Base-by-base conservation (phyloP, 2,113 vertebrate genomes). In the Machaerirhynchus nigripectus region DNA sequence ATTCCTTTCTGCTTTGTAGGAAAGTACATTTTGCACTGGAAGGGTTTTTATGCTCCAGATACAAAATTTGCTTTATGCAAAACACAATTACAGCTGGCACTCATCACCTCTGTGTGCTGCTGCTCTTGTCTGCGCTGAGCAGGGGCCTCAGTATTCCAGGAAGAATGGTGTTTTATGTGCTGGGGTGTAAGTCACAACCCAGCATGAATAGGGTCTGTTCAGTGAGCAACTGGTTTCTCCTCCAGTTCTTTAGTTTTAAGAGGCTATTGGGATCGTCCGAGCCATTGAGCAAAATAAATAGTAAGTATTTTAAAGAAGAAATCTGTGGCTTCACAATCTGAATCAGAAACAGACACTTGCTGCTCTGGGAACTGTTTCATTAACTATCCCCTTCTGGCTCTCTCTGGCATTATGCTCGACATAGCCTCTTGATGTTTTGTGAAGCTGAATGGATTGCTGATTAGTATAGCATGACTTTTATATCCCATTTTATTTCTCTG, bases 391-490 rank as follows among this genome's bases (percentile, higher is more conserved):
- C 53, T 52, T 46, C 83, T 64, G 56, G 1, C 11, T 77, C 46
- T 83, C 76, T 75, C 42, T 47, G 59, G 69, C 73, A 77, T 70
- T 33, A 76, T 49, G 30, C 20, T 95, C 2, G 27, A 27, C 73
- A 83, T 75, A 75, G 40, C 44, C 87, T 88, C 56, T 69, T 65
- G 75, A 73, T 33, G 67, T 79, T 87, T 93, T 33, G 4, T 39
- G 46, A 76, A 93, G 46, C 75, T 95, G 90, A 96, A 93, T 93
- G 84, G 81, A 73, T 87, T 71, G 39, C 47, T 93, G 94, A 94
- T 79, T 71, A 87, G 83, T 87, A 57, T 21, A 68, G 40, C 44
- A 28, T 96, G 93, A 92, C 92, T 96, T 95, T 90, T 92, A 83
- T 52, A 55, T 93, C 56, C 87, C 71, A 20, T 95, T 94, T 94